Base-by-base conservation (phyloP, 2,113 vertebrate species). In the Percopsis transmontana region DNA sequence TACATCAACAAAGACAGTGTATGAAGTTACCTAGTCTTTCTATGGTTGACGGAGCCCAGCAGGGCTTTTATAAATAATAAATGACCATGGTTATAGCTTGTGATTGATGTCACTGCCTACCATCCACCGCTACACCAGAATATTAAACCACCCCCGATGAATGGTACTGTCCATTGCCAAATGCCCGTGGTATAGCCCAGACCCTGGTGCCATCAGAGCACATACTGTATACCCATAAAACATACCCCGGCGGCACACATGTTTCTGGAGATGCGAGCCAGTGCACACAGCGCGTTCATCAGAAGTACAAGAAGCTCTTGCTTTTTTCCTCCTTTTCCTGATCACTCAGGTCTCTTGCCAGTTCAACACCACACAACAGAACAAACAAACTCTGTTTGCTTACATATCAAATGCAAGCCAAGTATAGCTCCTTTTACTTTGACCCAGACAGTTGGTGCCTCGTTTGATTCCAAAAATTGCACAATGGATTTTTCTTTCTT, bases 41-140 rank as follows among this genome's bases (percentile, higher is more conserved):
- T 16, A 6, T 2, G n/a, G 61, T 14, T 12, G 18, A 63, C 61
- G 57, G 58, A 69, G 80, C 64, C 62, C 65, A 14, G 70, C 75
- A 47, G 63, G 2, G 18, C 74, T 18, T 39, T 23, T 1, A 60
- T 89, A 55, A 85, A 86, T 87, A 78, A 79, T 57, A 80, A 57
- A 88, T 83, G 68, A 70, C 44, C 64, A 67, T 23, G 48, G 50
- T 76, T 77, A 52, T 69, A 79, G 70, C 73, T 41, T 24, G 51
- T 61, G 75, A 61, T 39, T 42, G 62, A 69, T 4, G 77, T 60
- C 77, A 68, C 73, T n/a, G 62, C 61, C 39, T 2, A 45, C 33
- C 15, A 59, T 16, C 1, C 12, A 5, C 64, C 2, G 40, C 19
- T 18, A 21, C 45, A 56, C 45, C 59, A 18, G 69, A 69, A 59